phyloP scores from a whole-genome alignment of 2,888 invertebrate genomes.

The Meteorus colon region DNA sequence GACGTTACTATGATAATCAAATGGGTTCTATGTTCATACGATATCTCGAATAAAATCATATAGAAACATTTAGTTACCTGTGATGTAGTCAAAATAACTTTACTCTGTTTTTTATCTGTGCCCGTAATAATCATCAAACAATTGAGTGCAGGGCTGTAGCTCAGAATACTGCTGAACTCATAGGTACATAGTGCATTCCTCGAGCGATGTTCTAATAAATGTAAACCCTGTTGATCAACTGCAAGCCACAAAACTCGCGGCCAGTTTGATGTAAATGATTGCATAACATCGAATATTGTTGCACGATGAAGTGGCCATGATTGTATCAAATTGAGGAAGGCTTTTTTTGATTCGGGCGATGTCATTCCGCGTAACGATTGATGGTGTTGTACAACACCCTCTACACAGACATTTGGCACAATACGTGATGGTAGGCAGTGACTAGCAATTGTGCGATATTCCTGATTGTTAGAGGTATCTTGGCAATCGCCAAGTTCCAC shows the following conservation, averaged over 20 bases:
- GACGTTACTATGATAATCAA: background rate
- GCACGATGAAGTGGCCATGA: constrained; percentile 95
- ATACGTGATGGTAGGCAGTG: constrained; percentile 90
- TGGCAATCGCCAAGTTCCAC: constrained; percentile 90
- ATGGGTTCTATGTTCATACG: background rate
- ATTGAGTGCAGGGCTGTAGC: constrained; percentile 93
- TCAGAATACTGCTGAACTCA: constrained; percentile 91
- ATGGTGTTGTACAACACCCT: constrained; percentile 93
- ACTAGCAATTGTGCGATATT: constrained; percentile 81
- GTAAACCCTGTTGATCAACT: constrained; percentile 93
- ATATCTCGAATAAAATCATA: background rate
- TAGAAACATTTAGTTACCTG: constrained; percentile 77
- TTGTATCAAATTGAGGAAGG: constrained; percentile 92
- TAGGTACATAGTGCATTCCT: constrained; percentile 93
- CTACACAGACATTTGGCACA: constrained; percentile 84
- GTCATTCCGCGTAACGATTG: constrained; percentile 91
- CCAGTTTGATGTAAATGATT: constrained; percentile 97
- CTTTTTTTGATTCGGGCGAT: constrained; percentile 90
- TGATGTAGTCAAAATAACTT: constrained; percentile 93
- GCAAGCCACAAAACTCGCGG: constrained; percentile 94
- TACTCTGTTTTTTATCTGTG: constrained; percentile 92
- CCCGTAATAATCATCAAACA: constrained; percentile 95
- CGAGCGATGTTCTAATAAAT: constrained; percentile 90
- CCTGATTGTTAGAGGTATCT: constrained; percentile 77
- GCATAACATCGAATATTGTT: constrained; percentile 96